Percentiles rank a stretch among this genome's conserved stretches.
Conservation (phyloP, 2,797 vertebrate species). For the Aotus griseimembra region DNA sequence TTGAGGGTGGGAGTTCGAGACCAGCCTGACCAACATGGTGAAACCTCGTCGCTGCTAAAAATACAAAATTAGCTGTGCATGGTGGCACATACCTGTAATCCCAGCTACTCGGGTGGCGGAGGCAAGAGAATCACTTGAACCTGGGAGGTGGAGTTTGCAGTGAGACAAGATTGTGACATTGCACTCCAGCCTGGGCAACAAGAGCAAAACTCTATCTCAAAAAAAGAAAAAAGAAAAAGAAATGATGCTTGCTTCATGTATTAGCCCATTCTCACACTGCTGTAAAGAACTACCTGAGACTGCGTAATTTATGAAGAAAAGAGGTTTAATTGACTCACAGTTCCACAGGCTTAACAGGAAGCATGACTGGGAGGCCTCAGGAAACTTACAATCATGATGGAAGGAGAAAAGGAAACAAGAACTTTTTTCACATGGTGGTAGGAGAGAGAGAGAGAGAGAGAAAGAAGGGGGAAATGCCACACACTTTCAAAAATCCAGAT, state of each 20-base stretch:
- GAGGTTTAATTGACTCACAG: not conserved
- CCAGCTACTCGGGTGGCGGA: not conserved
- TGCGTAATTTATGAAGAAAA: not conserved
- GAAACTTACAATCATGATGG: not conserved
- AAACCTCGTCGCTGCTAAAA: fast-evolving
- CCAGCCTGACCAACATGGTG: not conserved
- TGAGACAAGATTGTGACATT: not conserved
- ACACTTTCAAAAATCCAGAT: not conserved
- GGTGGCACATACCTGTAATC: not conserved
- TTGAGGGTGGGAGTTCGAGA: not conserved
- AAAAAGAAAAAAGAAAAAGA: not conserved
- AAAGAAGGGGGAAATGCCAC: not conserved
- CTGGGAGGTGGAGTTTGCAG: not conserved
- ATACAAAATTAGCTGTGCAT: not conserved
- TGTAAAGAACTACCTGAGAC: not conserved
- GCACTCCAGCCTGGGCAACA: not conserved
- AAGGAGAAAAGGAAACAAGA: not conserved
- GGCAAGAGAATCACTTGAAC: not conserved
- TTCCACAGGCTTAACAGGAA: not conserved
- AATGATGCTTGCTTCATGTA: not conserved
- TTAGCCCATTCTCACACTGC: not conserved
- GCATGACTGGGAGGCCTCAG: not conserved
- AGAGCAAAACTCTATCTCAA: not conserved
- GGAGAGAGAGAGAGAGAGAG: too few species aligned
- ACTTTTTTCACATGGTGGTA: not conserved